phyloP scores from a whole-genome alignment of 2,113 vertebrate genomes.

The Menidia beryllina region DNA sequence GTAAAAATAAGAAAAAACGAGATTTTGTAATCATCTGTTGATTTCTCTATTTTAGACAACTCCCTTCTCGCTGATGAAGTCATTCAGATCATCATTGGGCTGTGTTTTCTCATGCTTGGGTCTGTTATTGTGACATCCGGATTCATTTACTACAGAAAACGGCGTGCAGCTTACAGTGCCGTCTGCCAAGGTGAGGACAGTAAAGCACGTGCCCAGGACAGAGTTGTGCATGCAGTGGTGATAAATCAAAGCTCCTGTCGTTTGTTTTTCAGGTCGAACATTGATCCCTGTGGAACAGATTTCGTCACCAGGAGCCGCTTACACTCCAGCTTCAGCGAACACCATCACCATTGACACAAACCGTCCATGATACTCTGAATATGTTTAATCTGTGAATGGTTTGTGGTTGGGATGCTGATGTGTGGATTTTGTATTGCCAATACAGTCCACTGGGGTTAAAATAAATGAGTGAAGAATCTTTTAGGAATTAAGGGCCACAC shows the following conservation, averaged over 20 bases:
- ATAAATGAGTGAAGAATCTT: too few species aligned
- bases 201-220: too few species aligned
- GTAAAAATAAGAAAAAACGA: not conserved
- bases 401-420: too few species aligned
- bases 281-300: not conserved
- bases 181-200: constrained; percentile 16
- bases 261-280: not conserved
- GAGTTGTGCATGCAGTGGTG: not conserved
- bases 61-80: not conserved
- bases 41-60: constrained; percentile 7
- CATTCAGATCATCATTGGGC: not conserved
- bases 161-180: not conserved
- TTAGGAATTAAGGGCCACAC: too few species aligned
- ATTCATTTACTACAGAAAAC: constrained; percentile 23
- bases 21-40: not conserved
- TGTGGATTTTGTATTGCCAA: too few species aligned
- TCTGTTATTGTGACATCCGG: not conserved
- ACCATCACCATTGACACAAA: too few species aligned
- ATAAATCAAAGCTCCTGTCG: too few species aligned
- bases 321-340: not conserved
- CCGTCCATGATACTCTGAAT: too few species aligned
- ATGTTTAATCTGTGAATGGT: too few species aligned
- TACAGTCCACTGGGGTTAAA: too few species aligned
- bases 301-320: too few species aligned
- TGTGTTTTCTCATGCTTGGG: constrained; percentile 6